A percentile compares a stretch with the other conserved stretches of the same genome.
phyloP scores from a whole-genome alignment of 2,888 invertebrate genomes.

The Synanthedon andrenaeformis region DNA sequence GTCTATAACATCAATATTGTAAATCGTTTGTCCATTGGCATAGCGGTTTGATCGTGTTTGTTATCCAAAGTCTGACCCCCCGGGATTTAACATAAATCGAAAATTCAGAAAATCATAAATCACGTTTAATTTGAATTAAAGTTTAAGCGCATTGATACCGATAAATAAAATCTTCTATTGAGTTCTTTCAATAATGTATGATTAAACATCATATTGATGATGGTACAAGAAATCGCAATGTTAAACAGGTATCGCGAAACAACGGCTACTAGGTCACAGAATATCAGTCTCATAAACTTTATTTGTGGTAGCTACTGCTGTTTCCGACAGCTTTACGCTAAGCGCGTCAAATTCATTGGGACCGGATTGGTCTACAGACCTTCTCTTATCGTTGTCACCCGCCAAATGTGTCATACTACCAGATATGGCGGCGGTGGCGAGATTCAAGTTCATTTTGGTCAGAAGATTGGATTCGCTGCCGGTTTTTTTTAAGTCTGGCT shows the following conservation, averaged over 20 bases:
- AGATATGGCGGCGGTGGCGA: slow-evolving; percentile 57
- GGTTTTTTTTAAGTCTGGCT: slow-evolving; percentile 83
- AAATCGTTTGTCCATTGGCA: too few species aligned
- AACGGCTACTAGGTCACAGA: slow-evolving; percentile 75
- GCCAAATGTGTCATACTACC: slow-evolving; percentile 57
- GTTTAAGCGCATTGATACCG: neutral
- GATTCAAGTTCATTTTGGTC: slow-evolving; percentile 83
- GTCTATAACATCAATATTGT: too few species aligned
- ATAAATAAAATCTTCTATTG: neutral
- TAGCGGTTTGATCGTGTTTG: too few species aligned
- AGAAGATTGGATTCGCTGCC: slow-evolving; percentile 90
- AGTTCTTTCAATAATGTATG: neutral
- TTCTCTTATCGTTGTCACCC: slow-evolving; percentile 11
- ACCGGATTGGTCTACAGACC: slow-evolving; percentile 2
- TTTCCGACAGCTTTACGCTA: slow-evolving; percentile 20
- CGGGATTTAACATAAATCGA: too few species aligned
- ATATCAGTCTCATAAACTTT: slow-evolving; percentile 95
- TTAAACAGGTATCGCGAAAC: neutral
- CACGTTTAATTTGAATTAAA: neutral
- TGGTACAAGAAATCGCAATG: neutral
- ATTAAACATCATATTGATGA: neutral
- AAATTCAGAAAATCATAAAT: too few species aligned
- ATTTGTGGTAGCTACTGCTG: slow-evolving; percentile 71
- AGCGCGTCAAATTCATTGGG: slow-evolving; percentile 7
- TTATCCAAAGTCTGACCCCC: too few species aligned